Evolutionary conservation across 37 sponge, comb jelly and placozoan genomes (phyloP).

Genomic region (Diacarnus erythraeanus): DNA sequence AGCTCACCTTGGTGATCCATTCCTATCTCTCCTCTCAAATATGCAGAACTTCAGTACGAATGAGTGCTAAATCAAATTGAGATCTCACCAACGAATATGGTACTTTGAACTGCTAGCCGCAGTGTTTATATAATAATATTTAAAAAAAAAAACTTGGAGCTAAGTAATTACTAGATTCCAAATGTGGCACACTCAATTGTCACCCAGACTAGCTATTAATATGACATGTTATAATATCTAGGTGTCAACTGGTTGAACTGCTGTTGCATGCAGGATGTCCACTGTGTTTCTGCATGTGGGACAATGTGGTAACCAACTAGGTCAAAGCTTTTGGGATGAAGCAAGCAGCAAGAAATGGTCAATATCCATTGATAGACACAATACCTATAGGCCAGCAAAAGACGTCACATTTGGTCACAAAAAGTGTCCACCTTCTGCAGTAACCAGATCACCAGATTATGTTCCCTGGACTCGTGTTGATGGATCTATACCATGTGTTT

Average conservation of each 20-base stretch:
- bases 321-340: slow-evolving; percentile 60
- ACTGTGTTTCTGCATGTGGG: slow-evolving; percentile 70
- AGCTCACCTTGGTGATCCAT: too few species aligned
- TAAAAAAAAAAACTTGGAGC: too few species aligned
- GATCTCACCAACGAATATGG: too few species aligned
- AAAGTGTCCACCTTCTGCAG: neutral
- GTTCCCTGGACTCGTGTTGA: slow-evolving; percentile 19
- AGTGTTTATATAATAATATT: too few species aligned
- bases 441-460: neutral
- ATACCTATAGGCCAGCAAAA: neutral
- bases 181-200: too few species aligned
- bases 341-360: neutral
- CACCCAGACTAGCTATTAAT: too few species aligned
- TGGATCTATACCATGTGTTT: slow-evolving; percentile 56
- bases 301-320: slow-evolving; percentile 85
- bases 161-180: too few species aligned
- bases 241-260: neutral
- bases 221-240: too few species aligned
- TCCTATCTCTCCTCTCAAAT: too few species aligned
- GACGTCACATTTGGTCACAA: neutral
- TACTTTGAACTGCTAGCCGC: too few species aligned
- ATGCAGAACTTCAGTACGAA: too few species aligned
- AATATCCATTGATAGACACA: neutral
- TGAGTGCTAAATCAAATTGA: too few species aligned
- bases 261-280: slow-evolving; percentile 57